A percentile compares a stretch with the other conserved stretches of the same genome.
Conservation (phyloP, 2,113 vertebrate genomes). For the Nycticebus coucang region DNA sequence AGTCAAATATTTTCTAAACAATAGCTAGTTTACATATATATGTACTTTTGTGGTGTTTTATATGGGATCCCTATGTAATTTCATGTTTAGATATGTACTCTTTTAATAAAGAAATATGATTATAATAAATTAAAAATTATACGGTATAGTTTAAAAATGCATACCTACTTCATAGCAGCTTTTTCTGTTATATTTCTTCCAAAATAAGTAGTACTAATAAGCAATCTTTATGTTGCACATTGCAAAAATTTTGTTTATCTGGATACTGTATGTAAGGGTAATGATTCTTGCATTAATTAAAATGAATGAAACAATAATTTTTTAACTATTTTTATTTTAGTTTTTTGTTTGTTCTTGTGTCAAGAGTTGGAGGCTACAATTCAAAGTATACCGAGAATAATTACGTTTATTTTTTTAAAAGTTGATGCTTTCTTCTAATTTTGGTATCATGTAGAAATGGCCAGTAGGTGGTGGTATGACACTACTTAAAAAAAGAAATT, state of each 20-base stretch:
- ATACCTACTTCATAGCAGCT: not conserved
- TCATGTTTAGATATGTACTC: not conserved
- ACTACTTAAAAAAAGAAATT: slow-evolving; percentile 39
- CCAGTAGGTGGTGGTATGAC: slow-evolving; percentile 69
- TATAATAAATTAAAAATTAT: not conserved
- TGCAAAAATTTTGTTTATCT: not conserved
- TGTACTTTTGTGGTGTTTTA: not conserved
- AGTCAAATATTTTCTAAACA: not conserved
- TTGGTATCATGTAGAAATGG: not conserved
- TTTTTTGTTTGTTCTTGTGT: not conserved
- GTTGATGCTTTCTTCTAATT: not conserved
- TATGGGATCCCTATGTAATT: not conserved
- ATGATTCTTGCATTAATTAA: not conserved
- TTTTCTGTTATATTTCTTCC: not conserved
- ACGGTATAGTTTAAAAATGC: not conserved
- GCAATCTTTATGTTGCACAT: not conserved
- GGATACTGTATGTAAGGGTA: not conserved
- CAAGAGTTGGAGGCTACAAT: not conserved
- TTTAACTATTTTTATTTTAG: not conserved
- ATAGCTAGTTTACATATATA: not conserved
- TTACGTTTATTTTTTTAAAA: not conserved
- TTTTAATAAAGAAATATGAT: not conserved
- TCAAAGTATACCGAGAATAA: not conserved
- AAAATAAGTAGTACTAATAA: not conserved
- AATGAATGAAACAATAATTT: not conserved